Base-by-base conservation (phyloP, 1,140 invertebrate species). In the Acromyrmex echinatior region DNA sequence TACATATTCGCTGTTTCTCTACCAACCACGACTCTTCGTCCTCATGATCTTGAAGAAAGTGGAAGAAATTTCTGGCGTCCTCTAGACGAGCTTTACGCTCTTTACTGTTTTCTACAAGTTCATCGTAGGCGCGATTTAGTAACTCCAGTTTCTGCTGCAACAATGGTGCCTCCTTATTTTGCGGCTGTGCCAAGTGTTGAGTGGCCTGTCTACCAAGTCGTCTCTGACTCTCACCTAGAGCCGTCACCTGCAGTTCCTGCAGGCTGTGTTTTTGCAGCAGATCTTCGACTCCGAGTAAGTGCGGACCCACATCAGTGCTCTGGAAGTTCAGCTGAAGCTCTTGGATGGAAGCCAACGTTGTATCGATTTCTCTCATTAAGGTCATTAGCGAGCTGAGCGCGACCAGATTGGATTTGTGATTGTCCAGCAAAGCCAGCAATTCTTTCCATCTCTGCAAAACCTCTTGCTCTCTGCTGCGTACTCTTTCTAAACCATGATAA, bases 41-140 rank as follows among this genome's bases (percentile, higher is more conserved):
- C 88, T 98, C 98, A 89, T 98, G 98, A 94, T 99, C 98, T 96
- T 98, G 97, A 74, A 99, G 96, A 95, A 99, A 99, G 93, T 99
- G 98, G 94, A 98, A 99, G 92, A 99, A 98, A 92, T 98, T 98
- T 87, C 98, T 96, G 0, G 98, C 98, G 88, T 99, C 98, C 93
- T 99, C 98, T 14, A 99, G 95, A 9, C 97, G 96, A 0, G 97
- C 97, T 81, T 98, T 97, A 21, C 99, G 96, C 82, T 97, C 97
- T 84, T 97, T 97, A 58, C 97, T 97, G 62, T 97, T 96, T 62
- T 97, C 97, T 12, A 97, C 94, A 31, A 98, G 94, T 96, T 97
- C 96, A 49, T 97, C 96, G 88, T 97, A 97, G 28, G 97, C 97
- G 71, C 96, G 95, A 91, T 98, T 97, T 21, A 99, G 95, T 68